Evolutionary conservation across 1,140 invertebrate genomes (phyloP).

Genomic region (Drosophila micromelanica): DNA sequence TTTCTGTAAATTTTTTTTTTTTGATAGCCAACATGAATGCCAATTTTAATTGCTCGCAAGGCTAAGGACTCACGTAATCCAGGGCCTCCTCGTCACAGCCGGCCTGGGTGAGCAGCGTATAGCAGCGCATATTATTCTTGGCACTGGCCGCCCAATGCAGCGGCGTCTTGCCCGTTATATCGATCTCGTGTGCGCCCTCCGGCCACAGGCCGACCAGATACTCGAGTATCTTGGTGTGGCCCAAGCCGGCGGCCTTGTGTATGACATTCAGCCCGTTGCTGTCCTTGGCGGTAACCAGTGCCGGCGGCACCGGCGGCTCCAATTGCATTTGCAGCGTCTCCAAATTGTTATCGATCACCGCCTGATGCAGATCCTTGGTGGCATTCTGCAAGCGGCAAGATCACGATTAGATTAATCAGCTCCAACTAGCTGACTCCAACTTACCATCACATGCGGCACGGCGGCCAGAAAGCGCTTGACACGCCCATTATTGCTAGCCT

Average conservation of each 20-base stretch:
- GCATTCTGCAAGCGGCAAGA: conserved; percentile 86
- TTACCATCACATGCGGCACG: conserved; percentile 94
- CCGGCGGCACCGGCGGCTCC: conserved; percentile 89
- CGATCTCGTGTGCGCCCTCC: conserved; percentile 88
- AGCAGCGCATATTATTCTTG: conserved; percentile 89
- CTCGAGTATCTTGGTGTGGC: conserved; percentile 89
- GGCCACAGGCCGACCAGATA: conserved; percentile 90
- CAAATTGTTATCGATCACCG: conserved; percentile 91
- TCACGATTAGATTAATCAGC: background rate
- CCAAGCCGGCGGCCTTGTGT: conserved; percentile 93
- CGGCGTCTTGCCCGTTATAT: conserved; percentile 94
- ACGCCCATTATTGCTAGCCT: conserved; percentile 92
- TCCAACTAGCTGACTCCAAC: background rate
- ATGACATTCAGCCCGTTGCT: conserved; percentile 91
- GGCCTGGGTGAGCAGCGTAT: conserved; percentile 89
- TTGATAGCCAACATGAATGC: background rate
- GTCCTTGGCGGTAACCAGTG: conserved; percentile 92
- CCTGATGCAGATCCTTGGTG: conserved; percentile 92
- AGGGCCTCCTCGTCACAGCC: conserved; percentile 91
- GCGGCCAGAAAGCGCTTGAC: conserved; percentile 93
- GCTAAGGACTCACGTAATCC: conserved; percentile 90
- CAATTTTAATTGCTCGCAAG: conserved; percentile 56
- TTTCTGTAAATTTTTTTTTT: conserved; percentile 87
- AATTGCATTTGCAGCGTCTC: conserved; percentile 88
- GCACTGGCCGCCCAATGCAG: conserved; percentile 94